Base-by-base conservation (phyloP, 2,113 vertebrate species). In the Misgurnus anguillicaudatus region DNA sequence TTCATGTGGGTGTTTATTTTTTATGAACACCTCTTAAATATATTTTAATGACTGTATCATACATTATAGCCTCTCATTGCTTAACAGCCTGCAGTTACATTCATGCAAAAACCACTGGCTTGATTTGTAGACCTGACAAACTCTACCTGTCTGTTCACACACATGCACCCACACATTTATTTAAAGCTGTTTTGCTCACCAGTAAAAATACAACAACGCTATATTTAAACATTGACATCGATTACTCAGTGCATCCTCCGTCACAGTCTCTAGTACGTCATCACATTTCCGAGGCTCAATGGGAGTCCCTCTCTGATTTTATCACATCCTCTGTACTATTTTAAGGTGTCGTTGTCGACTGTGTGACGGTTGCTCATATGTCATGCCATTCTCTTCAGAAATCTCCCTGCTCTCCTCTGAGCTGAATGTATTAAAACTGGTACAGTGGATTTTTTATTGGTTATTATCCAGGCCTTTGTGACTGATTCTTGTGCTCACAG, bases 291-390 rank as follows among this genome's bases (percentile, higher is more conserved):
- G 42, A 19, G 5, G 13, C 61, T 75, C 57, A 48, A 31, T 53
- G 58, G 74, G 58, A 63, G 74, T 76, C 45, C 74, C 74, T 64
- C 24, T 76, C 42, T 53, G 42, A 75, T 76, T 38, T 64, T 13
- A 63, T 76, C 73, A 38, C 73, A 42, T 61, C 61, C 61, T 21
- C 16, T 63, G 42, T 4, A 31, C 8, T 38, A 47, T 45, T 47
- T 24, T 24, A 55, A 36, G 24, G 19, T 4, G 17, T 61, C 41
- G 47, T 57, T 53, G 73, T 39, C 24, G 45, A 53, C 61, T 38
- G 41, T 14, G 17, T 57, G 2, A 9, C 42, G 7, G 2, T 45
- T 10, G 2, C 42, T 45, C n/a, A 16, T 57, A 6, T 39, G 61
- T 51, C 16, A 64, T 64, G 24, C 38, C 57, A 6, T 4, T n/a